A percentile compares a stretch with the other conserved stretches of the same genome.
Evolutionary conservation across 2,113 vertebrate species (phyloP).

Genomic region (Siphamia tubifer): DNA sequence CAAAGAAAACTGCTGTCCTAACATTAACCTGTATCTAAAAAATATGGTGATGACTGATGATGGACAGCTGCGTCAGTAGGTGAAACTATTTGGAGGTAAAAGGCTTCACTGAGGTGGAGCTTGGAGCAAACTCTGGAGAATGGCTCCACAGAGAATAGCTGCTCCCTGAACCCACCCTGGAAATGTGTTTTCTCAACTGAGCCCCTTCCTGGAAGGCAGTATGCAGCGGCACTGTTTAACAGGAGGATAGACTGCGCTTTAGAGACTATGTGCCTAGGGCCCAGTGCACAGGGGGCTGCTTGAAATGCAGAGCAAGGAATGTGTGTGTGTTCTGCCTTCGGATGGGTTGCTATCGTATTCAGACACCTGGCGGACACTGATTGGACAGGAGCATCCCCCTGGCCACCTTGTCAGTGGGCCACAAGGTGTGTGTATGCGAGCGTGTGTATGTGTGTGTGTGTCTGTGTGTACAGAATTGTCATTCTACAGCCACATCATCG

Average conservation of each 20-base stretch:
- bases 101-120: conserved; percentile 13
- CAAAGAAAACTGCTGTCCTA: conserved; percentile 23
- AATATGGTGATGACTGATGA: conserved; percentile 24
- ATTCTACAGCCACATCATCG: conserved; percentile 43
- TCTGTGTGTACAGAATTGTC: conserved; percentile 21
- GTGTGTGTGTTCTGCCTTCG: conserved; percentile 53
- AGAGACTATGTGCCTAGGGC: conserved; percentile 43
- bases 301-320: conserved; percentile 68
- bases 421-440: conserved; percentile 17
- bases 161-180: conserved; percentile 32
- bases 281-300: conserved; percentile 50
- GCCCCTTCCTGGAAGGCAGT: conserved; percentile 39
- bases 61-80: conserved; percentile 17
- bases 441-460: background rate
- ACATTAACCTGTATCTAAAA: conserved; percentile 30
- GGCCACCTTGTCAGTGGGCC: conserved; percentile 57
- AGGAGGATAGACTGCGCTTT: conserved; percentile 29
- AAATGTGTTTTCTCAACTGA: conserved; percentile 31
- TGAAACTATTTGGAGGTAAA: background rate
- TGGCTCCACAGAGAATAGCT: conserved; percentile 26
- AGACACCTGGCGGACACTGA: conserved; percentile 76
- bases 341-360: conserved; percentile 76
- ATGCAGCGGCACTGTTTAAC: conserved; percentile 31
- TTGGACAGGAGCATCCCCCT: conserved; percentile 72
- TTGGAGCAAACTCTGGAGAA: conserved; percentile 27